Percentiles rank a stretch among this genome's conserved stretches.
These are phyloP conservation scores for Peribatodes rhomboidaria DNA, from an alignment of 2,888 invertebrate genomes.

Conservation along the genomic window DNA sequence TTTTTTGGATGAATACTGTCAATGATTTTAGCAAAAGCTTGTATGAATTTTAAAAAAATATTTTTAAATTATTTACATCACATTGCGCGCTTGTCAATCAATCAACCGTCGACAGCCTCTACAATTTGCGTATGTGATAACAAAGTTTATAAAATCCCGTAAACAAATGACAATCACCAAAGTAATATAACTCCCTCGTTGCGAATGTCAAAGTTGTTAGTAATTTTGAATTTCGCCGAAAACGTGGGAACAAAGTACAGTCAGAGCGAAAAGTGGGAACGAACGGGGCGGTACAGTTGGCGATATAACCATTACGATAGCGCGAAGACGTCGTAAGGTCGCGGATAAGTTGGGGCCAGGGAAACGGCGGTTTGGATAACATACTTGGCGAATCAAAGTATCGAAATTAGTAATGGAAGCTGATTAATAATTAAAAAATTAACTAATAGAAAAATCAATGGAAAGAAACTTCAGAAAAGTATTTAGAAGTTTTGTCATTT, in stretches of 20 bases:
- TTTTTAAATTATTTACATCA: no score
- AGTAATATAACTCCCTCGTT: conserved; percentile 56
- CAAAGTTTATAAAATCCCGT: conserved; percentile 9
- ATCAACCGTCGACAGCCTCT: no score
- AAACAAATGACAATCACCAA: conserved; percentile 58
- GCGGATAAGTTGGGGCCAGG: conserved; percentile 55
- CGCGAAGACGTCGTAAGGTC: conserved; percentile 65
- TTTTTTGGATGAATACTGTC: no score
- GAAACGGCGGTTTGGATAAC: conserved; percentile 47
- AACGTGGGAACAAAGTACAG: conserved; percentile 57
- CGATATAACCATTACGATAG: conserved; percentile 77
- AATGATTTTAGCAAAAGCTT: no score
- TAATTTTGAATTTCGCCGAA: conserved; percentile 52
- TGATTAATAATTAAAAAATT: no score
- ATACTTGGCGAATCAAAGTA: not conserved
- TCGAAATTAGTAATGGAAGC: no score
- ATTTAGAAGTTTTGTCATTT: no score
- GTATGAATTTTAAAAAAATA: no score
- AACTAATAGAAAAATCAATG: no score
- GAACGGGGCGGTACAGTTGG: conserved; percentile 55
- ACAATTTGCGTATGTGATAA: no score
- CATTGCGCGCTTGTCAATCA: not conserved
- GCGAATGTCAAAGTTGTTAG: conserved; percentile 50
- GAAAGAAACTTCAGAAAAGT: no score
- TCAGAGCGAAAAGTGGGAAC: conserved; percentile 49